These are phyloP conservation scores for Prunella strophiata DNA, from an alignment of 2,797 vertebrate genomes.

Conservation along the genomic window DNA sequence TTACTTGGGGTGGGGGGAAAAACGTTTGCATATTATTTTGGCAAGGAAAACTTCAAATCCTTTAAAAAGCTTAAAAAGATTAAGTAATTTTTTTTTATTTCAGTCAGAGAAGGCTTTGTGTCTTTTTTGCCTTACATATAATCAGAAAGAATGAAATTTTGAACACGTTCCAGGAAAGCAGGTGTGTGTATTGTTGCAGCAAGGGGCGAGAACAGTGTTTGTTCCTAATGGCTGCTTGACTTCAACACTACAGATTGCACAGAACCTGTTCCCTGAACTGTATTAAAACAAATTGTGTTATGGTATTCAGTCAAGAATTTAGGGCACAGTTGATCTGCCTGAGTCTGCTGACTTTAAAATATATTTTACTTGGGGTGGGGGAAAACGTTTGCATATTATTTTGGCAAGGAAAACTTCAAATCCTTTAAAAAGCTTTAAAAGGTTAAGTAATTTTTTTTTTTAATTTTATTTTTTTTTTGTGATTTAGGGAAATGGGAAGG, in stretches of 20 bases:
- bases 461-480: neutral
- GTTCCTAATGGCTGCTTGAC: slow-evolving; percentile 50
- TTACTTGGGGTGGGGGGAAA: neutral
- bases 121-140: neutral
- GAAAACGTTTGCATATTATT: neutral
- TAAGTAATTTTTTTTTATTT: neutral
- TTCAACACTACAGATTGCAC: slow-evolving; percentile 40
- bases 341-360: neutral
- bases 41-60: neutral
- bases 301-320: neutral
- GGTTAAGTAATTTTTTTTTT: neutral
- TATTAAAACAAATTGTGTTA: neutral
- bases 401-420: neutral
- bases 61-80: neutral
- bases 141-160: slow-evolving; percentile 43
- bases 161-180: slow-evolving; percentile 27
- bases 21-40: neutral
- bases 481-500: neutral
- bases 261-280: slow-evolving; percentile 29
- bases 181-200: slow-evolving; percentile 45
- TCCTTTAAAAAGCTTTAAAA: neutral
- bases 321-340: neutral
- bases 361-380: neutral
- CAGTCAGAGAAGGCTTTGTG: neutral
- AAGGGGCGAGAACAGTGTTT: neutral